Conservation (phyloP, 2,797 vertebrate genomes). For the Rallus crepitans region DNA sequence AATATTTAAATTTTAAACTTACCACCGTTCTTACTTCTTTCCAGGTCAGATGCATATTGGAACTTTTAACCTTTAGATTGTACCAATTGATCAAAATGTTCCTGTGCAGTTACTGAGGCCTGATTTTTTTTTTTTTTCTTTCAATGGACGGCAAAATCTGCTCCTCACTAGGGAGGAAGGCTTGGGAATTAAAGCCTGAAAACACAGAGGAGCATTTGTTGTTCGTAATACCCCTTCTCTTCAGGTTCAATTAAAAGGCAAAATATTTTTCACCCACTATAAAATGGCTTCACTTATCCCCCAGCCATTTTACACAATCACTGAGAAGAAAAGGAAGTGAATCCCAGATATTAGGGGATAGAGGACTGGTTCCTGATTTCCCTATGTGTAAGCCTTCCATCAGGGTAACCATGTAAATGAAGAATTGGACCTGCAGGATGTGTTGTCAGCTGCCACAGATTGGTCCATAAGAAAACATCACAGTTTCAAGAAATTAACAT, state of each 20-base stretch:
- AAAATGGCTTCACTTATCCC: not conserved
- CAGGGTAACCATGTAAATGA: not conserved
- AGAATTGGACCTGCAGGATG: not conserved
- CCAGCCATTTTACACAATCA: not conserved
- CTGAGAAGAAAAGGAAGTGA: not conserved
- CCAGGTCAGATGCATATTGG: not conserved
- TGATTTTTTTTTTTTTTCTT: not conserved
- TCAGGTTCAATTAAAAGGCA: not conserved
- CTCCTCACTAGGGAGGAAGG: not conserved
- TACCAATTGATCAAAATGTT: not conserved
- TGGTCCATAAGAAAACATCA: not conserved
- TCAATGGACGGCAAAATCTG: not conserved
- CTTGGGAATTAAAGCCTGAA: not conserved
- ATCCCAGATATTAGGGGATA: not conserved
- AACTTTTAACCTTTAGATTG: constrained; percentile 16
- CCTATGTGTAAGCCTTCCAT: not conserved
- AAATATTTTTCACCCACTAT: not conserved
- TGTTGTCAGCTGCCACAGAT: not conserved
- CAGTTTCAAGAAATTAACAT: not conserved
- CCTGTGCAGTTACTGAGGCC: not conserved
- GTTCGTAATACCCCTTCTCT: not conserved
- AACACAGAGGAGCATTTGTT: not conserved
- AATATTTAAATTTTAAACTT: not conserved
- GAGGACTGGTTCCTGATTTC: not conserved
- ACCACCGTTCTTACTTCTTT: not conserved